Base-by-base conservation (phyloP, 1,140 invertebrate species). In the Hydropsyche tenuis region DNA sequence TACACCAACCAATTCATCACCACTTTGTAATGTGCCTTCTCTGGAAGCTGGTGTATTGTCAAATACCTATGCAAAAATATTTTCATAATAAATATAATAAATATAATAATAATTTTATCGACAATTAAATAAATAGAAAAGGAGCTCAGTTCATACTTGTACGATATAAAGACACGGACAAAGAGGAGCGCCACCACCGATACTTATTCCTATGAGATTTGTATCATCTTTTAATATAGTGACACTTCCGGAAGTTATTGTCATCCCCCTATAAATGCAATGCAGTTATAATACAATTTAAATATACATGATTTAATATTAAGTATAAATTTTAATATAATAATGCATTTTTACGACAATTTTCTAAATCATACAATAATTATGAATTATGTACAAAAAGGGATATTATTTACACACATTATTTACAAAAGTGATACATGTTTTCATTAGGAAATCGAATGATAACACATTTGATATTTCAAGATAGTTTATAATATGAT, bases 131-230 rank as follows among this genome's bases (percentile, higher is more conserved):
- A 46, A 53, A 53, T 20, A 53, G 6, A 18, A 18, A 18, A 18
- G 2, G 7, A 18, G 9, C n/a, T 53, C 1, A 53, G 18, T 60
- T 22, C n/a, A 73, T 65, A 98, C 93, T 89, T 96, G 91, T 12
- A 99, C 97, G 78, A 99, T 96, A 82, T 99, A 99, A 0, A 99
- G 85, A 82, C 97, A 99, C 0, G 96, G 97, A 83, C 98, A 99
- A 60, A 95, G 87, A 0, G 97, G 96, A 0, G 96, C 94, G 63
- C 98, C 97, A 11, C 96, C 96, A 1, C 97, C 97, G 74, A 99
- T 99, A 81, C 95, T 98, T 71, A 99, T 99, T 1, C 98, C 97
- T 78, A 99, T 98, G 18, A 99, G 83, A 83, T 99, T 99, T 82
- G 94, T 95, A 64, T 91, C 90, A 85, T 99, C 96, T 85, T 99